phyloP scores from a whole-genome alignment of 2,113 vertebrate genomes.

The Apteryx owenii region DNA sequence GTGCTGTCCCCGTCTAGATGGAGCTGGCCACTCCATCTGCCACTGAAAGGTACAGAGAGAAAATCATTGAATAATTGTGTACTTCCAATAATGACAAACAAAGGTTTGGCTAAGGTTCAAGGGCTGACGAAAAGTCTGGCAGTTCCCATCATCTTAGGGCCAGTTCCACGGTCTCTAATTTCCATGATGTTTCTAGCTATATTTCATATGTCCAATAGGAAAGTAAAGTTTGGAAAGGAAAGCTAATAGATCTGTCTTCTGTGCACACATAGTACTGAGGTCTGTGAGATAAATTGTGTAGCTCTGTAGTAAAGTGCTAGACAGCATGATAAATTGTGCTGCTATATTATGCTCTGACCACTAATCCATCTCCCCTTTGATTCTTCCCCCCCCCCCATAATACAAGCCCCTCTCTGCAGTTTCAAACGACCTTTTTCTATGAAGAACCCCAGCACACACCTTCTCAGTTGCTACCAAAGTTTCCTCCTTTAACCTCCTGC shows the following conservation, averaged over 20 bases:
- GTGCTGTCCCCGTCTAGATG: rapidly evolving
- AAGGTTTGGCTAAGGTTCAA: neutral
- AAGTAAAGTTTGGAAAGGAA: neutral
- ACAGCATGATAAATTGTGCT: neutral
- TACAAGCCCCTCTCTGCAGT: rapidly evolving
- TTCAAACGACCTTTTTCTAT: neutral
- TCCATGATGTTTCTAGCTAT: neutral
- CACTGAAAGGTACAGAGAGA: neutral
- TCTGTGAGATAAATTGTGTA: neutral
- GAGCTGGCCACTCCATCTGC: rapidly evolving
- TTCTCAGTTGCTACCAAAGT: neutral
- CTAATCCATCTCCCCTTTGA: neutral
- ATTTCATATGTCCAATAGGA: neutral
- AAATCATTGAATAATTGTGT: neutral
- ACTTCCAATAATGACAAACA: rapidly evolving
- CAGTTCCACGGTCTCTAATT: neutral
- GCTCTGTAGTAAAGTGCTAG: neutral
- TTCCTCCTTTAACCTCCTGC: neutral
- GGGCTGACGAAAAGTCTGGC: neutral
- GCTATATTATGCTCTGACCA: rapidly evolving
- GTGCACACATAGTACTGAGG: neutral
- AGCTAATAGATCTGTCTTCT: neutral
- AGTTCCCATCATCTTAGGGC: neutral
- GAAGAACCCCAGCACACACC: neutral
- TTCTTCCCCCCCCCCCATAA: neutral